phyloP scores from a whole-genome alignment of 2,888 invertebrate genomes.

The Amphipyra berbera region DNA sequence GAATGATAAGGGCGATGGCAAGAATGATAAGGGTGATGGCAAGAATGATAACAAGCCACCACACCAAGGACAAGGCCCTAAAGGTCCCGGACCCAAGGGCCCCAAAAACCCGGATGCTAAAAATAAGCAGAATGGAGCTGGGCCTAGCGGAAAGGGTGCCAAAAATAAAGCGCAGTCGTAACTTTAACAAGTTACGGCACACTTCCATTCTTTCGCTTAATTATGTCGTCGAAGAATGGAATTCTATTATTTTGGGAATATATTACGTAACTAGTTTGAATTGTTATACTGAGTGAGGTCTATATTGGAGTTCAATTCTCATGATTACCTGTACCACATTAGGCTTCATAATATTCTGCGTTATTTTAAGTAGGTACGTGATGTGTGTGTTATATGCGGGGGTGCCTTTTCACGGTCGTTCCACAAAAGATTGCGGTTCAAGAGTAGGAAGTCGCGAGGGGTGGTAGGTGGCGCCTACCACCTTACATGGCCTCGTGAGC shows the following conservation, averaged over 20 bases:
- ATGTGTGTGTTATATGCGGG: conserved; percentile 20
- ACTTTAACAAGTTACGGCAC: conserved; percentile 10
- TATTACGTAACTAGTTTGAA: conserved; percentile 34
- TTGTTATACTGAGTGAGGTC: conserved; percentile 44
- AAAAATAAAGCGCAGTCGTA: conserved; percentile 42
- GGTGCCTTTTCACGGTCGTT: conserved; percentile 2
- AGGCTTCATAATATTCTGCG: conserved; percentile 33
- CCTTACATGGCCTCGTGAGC: too few relatives aligned
- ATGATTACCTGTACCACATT: conserved; percentile 44
- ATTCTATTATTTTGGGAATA: conserved; percentile 4
- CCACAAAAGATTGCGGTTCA: background rate
- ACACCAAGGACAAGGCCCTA: conserved; percentile 58
- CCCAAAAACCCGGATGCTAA: conserved; percentile 43
- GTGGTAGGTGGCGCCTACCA: background rate
- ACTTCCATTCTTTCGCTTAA: conserved; percentile 5
- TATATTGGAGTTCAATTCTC: conserved; percentile 44
- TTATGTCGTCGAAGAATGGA: conserved; percentile 14
- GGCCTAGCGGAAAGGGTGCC: conserved; percentile 27
- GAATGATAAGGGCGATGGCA: too few relatives aligned
- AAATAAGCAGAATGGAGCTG: conserved; percentile 49
- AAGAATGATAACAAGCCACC: conserved; percentile 59
- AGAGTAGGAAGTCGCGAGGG: background rate
- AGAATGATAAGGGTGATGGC: conserved; percentile 57
- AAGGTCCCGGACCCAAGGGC: conserved; percentile 59
- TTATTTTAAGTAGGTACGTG: conserved; percentile 12